Percentiles rank a stretch among this genome's conserved stretches.
Conservation (phyloP, 2,888 invertebrate species). For the Crepidodera aurea region DNA sequence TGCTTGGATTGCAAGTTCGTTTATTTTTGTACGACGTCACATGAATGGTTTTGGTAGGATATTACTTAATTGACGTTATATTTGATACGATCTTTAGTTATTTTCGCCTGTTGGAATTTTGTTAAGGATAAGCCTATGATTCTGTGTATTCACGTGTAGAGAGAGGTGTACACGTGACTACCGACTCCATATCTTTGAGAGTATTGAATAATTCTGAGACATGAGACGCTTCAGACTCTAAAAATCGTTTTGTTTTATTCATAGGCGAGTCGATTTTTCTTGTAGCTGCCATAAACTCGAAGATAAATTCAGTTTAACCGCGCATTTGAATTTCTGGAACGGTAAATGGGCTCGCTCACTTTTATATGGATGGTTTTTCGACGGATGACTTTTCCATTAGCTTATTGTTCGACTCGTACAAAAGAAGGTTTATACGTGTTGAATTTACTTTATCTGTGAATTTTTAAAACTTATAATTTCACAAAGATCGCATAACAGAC, state of each 20-base stretch:
- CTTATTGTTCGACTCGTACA: conserved; percentile 34
- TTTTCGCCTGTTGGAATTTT: background rate
- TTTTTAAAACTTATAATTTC: no score
- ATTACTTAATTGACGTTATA: no score
- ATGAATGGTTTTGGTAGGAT: no score
- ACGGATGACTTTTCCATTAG: conserved; percentile 40
- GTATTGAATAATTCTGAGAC: conserved; percentile 59
- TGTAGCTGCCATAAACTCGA: conserved; percentile 56
- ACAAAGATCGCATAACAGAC: no score
- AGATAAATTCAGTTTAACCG: conserved; percentile 54
- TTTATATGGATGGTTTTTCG: conserved; percentile 27
- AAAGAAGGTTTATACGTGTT: background rate
- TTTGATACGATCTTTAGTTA: no score
- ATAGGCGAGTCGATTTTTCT: conserved; percentile 57
- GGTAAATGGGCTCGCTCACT: conserved; percentile 45
- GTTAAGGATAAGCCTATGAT: conserved; percentile 7
- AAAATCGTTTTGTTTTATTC: conserved; percentile 61
- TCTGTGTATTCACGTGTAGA: conserved; percentile 12
- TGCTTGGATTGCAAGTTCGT: no score
- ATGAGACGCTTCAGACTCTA: conserved; percentile 55
- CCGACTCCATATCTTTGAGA: conserved; percentile 53
- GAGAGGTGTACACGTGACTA: conserved; percentile 51
- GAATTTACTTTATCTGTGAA: no score
- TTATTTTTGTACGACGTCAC: no score
- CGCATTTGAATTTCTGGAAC: conserved; percentile 52